phyloP scores from a whole-genome alignment of 2,888 invertebrate species.

The Hirtodrosophila alboralis region DNA sequence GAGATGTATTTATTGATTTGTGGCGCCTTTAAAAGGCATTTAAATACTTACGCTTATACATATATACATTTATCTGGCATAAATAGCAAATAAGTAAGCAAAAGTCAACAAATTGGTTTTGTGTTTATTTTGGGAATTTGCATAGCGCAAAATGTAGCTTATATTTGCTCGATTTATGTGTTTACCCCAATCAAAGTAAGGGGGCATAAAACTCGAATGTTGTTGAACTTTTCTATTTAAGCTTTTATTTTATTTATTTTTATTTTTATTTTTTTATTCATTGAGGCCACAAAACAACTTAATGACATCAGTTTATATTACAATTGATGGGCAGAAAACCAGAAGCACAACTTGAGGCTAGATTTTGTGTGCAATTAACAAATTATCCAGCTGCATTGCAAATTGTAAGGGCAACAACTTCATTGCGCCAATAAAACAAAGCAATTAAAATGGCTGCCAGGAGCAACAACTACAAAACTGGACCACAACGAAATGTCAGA shows the following conservation, averaged over 20 bases:
- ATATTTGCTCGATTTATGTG: constrained; percentile 40
- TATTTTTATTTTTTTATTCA: too few species aligned
- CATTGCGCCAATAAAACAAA: constrained; percentile 62
- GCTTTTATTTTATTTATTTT: constrained; percentile 3
- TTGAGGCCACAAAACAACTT: constrained; percentile 10
- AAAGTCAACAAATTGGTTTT: constrained; percentile 46
- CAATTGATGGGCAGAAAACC: constrained; percentile 7
- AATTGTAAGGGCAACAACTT: constrained; percentile 38
- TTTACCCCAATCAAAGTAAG: constrained; percentile 33
- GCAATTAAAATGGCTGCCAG: constrained; percentile 71
- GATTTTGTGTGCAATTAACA: constrained; percentile 23
- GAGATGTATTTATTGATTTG: constrained; percentile 28
- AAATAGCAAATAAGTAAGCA: constrained; percentile 22
- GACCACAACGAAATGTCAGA: constrained; percentile 39
- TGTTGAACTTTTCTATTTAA: constrained; percentile 12
- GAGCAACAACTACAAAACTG: constrained; percentile 25
- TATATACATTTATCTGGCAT: constrained; percentile 13
- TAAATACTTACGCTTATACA: constrained; percentile 18
- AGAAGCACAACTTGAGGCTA: background rate
- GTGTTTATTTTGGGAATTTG: constrained; percentile 60
- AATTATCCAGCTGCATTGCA: constrained; percentile 17
- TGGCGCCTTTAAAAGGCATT: constrained; percentile 24
- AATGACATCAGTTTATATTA: constrained; percentile 17
- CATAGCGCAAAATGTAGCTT: constrained; percentile 49
- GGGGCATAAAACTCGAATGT: constrained; percentile 8